Percentiles rank a stretch among this genome's conserved stretches.
Evolutionary conservation across 2,797 vertebrate species (phyloP).

Genomic region (Pseudotriccus pelzelni): DNA sequence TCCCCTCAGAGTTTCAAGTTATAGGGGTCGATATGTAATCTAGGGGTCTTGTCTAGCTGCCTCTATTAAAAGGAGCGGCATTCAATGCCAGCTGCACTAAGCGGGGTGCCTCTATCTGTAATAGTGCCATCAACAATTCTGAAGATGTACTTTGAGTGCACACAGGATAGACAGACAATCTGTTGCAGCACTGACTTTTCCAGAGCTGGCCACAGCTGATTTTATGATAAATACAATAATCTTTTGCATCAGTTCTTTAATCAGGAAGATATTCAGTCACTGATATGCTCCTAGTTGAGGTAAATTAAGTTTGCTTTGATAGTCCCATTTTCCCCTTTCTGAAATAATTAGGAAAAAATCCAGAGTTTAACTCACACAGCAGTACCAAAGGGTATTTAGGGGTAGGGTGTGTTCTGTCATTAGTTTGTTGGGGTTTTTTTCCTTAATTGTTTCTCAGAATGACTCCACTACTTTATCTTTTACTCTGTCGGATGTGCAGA

Average conservation of each 20-base stretch:
- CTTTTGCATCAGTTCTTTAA: constrained; percentile 34
- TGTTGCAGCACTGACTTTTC: neutral
- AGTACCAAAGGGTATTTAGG: neutral
- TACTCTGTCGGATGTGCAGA: neutral
- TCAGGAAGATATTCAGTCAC: constrained; percentile 26
- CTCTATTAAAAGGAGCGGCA: constrained; percentile 45
- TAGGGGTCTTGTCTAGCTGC: constrained; percentile 50
- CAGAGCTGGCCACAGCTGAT: constrained; percentile 7
- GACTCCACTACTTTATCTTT: neutral
- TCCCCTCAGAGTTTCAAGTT: constrained; percentile 42
- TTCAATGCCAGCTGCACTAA: constrained; percentile 47
- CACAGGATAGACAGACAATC: neutral
- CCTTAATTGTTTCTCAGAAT: neutral
- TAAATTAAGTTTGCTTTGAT: constrained; percentile 38
- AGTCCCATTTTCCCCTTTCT: neutral
- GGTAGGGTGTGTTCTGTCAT: neutral
- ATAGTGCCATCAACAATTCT: constrained; percentile 41
- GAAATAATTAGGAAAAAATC: constrained; percentile 17
- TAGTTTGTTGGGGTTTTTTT: neutral
- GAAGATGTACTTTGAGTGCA: constrained; percentile 9
- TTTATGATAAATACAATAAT: constrained; percentile 41
- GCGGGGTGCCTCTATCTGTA: constrained; percentile 36
- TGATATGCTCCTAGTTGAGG: neutral
- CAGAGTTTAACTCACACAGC: neutral
- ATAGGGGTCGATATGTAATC: constrained; percentile 45